phyloP scores from a whole-genome alignment of 2,797 vertebrate genomes.

The Tarsius wallacei region DNA sequence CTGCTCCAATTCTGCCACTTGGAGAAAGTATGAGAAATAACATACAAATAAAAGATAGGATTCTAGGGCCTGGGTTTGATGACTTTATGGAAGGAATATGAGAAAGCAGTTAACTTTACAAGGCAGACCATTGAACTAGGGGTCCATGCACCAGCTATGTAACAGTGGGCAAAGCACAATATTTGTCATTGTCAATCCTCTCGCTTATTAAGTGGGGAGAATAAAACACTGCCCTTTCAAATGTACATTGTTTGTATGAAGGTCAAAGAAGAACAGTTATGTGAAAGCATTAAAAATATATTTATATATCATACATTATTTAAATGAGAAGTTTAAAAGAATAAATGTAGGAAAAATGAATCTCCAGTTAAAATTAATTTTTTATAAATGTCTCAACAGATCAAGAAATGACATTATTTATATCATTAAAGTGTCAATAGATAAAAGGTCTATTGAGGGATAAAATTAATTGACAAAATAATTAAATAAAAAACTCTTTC shows the following conservation, averaged over 20 bases:
- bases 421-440: background rate
- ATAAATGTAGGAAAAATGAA: background rate
- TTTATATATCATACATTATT: background rate
- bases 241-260: background rate
- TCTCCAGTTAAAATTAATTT: background rate
- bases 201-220: background rate
- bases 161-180: background rate
- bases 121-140: background rate
- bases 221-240: background rate
- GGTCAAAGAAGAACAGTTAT: background rate
- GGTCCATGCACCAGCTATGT: background rate
- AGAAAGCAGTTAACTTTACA: background rate
- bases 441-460: background rate
- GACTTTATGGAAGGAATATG: background rate
- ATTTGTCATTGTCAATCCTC: background rate
- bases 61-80: background rate
- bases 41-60: background rate
- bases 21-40: background rate
- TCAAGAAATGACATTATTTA: slow-evolving; percentile 18
- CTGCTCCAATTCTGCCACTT: background rate
- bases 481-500: background rate
- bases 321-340: slow-evolving; percentile 29
- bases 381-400: slow-evolving; percentile 26
- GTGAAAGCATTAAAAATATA: slow-evolving; percentile 39
- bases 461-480: background rate